Evolutionary conservation across 2,888 invertebrate species (phyloP), one percentile per base, ranked within the genome.

Genomic region (Charanyca ferruginea): DNA sequence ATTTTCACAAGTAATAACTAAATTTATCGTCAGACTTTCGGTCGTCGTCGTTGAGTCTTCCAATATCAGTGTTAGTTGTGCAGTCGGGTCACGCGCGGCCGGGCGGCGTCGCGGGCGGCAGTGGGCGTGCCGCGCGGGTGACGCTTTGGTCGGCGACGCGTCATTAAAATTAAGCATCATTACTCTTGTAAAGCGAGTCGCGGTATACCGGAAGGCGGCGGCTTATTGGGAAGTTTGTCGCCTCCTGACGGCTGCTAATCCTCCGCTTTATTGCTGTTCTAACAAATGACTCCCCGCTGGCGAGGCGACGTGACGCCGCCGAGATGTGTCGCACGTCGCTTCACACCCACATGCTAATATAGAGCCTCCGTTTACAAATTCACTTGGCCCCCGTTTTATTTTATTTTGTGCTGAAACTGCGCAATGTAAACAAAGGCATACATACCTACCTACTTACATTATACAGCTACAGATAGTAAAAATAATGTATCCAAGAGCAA

Each of bases 1-100:
- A 95, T 95, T 95, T 95, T 95, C 94, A 94, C 94, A 94, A 95
- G 95, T 94, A 95, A 95, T 95, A 95, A 95, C 95, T 94, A 92
- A 95, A 95, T 95, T 95, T 95, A 95, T 95, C 94, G 95, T 90
- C 89, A 91, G 94, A 94, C 93, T 95, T 95, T 94, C 89, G 91
- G 89, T 87, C 89, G 90, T 87, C 88, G 88, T 84, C 84, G 91
- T 85, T 78, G 85, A 90, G 90, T 91, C 90, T 93, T 93, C 93
- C 93, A 94, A 94, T 94, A 95, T 94, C 86, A 87, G 84, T 77
- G 87, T 85, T 89, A 85, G 85, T 91, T 91, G 89, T 68, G 78
- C 66, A 95, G 90, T 93, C 94, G 52, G 87, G 90, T 94, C 95
- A 95, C 95, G 91, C 87, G 81, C 81, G 78, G 86, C 69, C 84